phyloP scores from a whole-genome alignment of 2,888 invertebrate species.

The Zonitis immaculata region DNA sequence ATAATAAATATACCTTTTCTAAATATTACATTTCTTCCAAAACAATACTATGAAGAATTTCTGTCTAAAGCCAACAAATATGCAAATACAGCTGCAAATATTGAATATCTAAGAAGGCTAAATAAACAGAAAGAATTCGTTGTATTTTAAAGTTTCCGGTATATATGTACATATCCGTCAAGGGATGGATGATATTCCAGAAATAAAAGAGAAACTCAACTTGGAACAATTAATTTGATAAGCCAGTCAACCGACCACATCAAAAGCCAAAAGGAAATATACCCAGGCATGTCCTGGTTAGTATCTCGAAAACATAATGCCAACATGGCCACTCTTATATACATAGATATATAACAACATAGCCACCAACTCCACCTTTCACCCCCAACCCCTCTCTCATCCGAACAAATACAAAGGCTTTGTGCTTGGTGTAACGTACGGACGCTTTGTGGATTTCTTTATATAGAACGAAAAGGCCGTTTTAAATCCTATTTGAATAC shows the following conservation, averaged over 20 bases:
- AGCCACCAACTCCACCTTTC: too few relatives aligned
- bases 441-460: conserved; percentile 24
- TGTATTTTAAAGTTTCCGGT: background rate
- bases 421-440: conserved; percentile 19
- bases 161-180: background rate
- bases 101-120: background rate
- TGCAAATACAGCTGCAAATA: too few relatives aligned
- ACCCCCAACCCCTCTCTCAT: too few relatives aligned
- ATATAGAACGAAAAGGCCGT: conserved; percentile 19
- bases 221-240: conserved; percentile 22
- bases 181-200: background rate
- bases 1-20: too few relatives aligned
- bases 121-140: background rate
- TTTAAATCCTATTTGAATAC: conserved; percentile 28
- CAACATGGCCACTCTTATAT: conserved; percentile 12
- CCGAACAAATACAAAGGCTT: conserved; percentile 17
- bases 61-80: too few relatives aligned
- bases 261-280: conserved; percentile 16
- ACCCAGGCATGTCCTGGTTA: conserved; percentile 14
- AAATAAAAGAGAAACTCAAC: conserved; percentile 4
- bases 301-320: conserved; percentile 19
- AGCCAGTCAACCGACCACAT: conserved; percentile 20
- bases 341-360: background rate
- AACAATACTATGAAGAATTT: too few relatives aligned
- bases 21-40: too few relatives aligned